Evolutionary conservation across 2,888 invertebrate species (phyloP).

Genomic region (Xestia c-nigrum): DNA sequence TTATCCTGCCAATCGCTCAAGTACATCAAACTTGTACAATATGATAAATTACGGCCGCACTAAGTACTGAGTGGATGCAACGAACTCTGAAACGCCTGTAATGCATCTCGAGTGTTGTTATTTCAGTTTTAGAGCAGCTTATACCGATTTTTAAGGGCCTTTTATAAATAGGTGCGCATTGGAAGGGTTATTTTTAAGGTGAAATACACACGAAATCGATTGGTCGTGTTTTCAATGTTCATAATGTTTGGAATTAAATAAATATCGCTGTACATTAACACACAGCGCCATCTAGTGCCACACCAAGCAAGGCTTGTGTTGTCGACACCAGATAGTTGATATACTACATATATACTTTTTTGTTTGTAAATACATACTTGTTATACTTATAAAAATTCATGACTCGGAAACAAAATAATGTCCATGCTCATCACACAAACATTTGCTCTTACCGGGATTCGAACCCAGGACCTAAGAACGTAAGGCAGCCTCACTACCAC

Average conservation of each 20-base stretch:
- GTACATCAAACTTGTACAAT: slow-evolving; percentile 38
- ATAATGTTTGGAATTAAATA: slow-evolving; percentile 6
- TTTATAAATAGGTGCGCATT: slow-evolving; percentile 62
- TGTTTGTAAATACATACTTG: too few species aligned
- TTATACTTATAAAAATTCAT: too few species aligned
- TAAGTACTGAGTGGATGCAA: slow-evolving; percentile 64
- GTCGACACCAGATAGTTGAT: too few species aligned
- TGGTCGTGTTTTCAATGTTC: slow-evolving; percentile 15
- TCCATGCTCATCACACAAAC: too few species aligned
- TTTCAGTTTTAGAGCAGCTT: slow-evolving; percentile 52
- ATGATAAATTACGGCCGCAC: slow-evolving; percentile 50
- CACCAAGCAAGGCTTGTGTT: too few species aligned
- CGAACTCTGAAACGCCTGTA: slow-evolving; percentile 59
- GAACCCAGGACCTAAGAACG: too few species aligned
- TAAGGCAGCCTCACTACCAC: too few species aligned
- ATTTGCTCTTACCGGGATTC: too few species aligned
- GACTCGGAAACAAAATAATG: too few species aligned
- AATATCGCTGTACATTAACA: too few species aligned
- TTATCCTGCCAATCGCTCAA: slow-evolving; percentile 36
- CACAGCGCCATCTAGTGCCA: too few species aligned
- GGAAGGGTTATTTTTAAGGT: slow-evolving; percentile 63
- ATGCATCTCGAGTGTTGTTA: slow-evolving; percentile 66
- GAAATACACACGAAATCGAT: slow-evolving; percentile 39
- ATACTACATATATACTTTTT: too few species aligned
- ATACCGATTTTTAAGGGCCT: slow-evolving; percentile 53